Evolutionary conservation across 2,888 invertebrate species (phyloP).

Genomic region (Athalia circularis): DNA sequence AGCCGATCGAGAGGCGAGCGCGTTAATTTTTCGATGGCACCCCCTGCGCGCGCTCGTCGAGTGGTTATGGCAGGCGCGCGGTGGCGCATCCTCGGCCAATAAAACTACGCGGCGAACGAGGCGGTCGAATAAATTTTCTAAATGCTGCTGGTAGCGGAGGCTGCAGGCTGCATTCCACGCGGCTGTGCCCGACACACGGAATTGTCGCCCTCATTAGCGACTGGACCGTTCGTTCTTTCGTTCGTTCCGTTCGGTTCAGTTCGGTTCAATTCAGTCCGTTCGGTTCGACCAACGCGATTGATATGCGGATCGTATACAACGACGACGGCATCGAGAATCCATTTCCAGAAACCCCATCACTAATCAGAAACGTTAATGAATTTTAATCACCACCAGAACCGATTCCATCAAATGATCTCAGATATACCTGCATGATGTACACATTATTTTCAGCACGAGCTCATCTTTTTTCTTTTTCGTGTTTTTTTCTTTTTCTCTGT

Average conservation of each 20-base stretch:
- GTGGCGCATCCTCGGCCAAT: conserved; percentile 67
- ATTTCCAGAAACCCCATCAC: conserved; percentile 66
- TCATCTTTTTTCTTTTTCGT: not conserved
- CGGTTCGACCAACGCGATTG: conserved; percentile 62
- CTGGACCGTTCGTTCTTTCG: conserved; percentile 41
- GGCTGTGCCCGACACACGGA: conserved; percentile 69
- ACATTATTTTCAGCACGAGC: conserved; percentile 41
- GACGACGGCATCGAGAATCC: conserved; percentile 62
- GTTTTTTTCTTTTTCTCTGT: no score
- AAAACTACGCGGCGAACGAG: conserved; percentile 65
- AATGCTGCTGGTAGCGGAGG: conserved; percentile 63
- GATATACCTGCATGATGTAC: not conserved
- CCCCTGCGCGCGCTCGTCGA: conserved; percentile 28
- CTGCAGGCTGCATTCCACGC: conserved; percentile 67
- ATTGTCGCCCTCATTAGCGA: conserved; percentile 71
- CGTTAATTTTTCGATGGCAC: conserved; percentile 44
- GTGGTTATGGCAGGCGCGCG: conserved; percentile 49
- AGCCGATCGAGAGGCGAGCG: conserved; percentile 32
- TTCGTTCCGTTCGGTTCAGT: not conserved
- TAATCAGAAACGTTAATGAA: conserved; percentile 68
- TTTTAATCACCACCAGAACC: conserved; percentile 62
- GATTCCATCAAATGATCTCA: conserved; percentile 54
- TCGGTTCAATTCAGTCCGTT: conserved; percentile 1
- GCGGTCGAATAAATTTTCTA: conserved; percentile 69
- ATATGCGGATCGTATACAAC: conserved; percentile 63